Conservation (phyloP, 2,888 invertebrate genomes). For the Pyrrhia umbra region DNA sequence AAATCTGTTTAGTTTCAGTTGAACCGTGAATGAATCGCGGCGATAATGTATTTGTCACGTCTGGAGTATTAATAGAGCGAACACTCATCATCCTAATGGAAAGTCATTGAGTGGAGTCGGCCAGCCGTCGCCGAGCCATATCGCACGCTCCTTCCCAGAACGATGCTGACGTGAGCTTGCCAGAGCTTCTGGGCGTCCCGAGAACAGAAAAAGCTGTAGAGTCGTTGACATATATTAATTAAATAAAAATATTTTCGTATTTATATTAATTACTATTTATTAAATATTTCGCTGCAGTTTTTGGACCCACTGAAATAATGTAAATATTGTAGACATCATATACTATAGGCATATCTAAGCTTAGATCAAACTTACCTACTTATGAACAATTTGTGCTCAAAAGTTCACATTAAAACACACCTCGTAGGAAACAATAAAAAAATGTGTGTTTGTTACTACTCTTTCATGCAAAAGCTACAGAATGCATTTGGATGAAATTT, state of each 20-base stretch:
- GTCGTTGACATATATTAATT: background rate
- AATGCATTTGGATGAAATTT: too few relatives aligned
- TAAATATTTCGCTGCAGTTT: too few relatives aligned
- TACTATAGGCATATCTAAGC: too few relatives aligned
- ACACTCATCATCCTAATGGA: conserved; percentile 70
- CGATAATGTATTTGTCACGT: conserved; percentile 73
- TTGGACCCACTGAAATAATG: too few relatives aligned
- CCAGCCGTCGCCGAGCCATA: conserved; percentile 60
- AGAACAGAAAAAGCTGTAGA: conserved; percentile 40
- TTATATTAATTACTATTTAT: background rate
- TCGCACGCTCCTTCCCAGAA: conserved; percentile 68
- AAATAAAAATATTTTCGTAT: background rate
- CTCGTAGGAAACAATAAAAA: too few relatives aligned
- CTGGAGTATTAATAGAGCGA: conserved; percentile 71
- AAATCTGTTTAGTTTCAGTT: conserved; percentile 57
- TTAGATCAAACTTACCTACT: too few relatives aligned
- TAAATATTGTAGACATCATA: too few relatives aligned
- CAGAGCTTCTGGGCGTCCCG: conserved; percentile 51
- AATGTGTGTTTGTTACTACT: too few relatives aligned
- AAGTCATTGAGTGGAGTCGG: conserved; percentile 68
- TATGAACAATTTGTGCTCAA: too few relatives aligned
- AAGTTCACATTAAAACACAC: too few relatives aligned
- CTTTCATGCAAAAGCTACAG: too few relatives aligned
- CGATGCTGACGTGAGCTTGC: conserved; percentile 65
- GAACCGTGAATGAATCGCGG: conserved; percentile 70